Evolutionary conservation across 2,888 invertebrate genomes (phyloP), one percentile per base, ranked within the genome.

Genomic region (Odontocerum albicorne): DNA sequence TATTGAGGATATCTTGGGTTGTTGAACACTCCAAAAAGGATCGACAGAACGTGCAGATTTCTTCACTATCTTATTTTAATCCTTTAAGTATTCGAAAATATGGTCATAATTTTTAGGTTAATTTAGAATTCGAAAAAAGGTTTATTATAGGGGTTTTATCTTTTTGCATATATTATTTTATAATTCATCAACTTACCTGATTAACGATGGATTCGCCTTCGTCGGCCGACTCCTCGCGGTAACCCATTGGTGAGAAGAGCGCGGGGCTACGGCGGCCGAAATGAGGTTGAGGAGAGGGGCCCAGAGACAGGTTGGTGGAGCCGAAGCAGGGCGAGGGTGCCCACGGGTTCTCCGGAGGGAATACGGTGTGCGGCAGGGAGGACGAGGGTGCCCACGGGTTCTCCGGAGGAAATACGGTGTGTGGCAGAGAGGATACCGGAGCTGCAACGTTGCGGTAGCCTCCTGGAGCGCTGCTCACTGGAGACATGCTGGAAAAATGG

Each of bases 161-260:
- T n/a, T n/a, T n/a, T n/a, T n/a, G n/a, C n/a, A n/a, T n/a, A n/a
- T n/a, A n/a, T n/a, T n/a, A n/a, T n/a, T n/a, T n/a, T n/a, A n/a
- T n/a, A n/a, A n/a, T n/a, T n/a, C n/a, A n/a, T n/a, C n/a, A n/a
- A 65, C 72, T 71, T 64, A 83, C 83, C 80, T 83, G 83, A 66
- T 78, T 81, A 31, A 72, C 72, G 45, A 83, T 79, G 49, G 81
- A 81, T 61, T 78, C 78, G 61, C 77, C 75, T 13, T 61, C 61
- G 21, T 61, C 61, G n/a, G 20, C 15, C 3, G 33, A 47, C 56
- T 47, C 60, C 27, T 70, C 70, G 61, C 69, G 66, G 47, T 69
- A 66, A 53, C 71, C 71, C 46, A 72, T 59, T 3, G 72, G 68
- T 2, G 71, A 68, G 43, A 72, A 65, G 2, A 72, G 69, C 10